phyloP scores from a whole-genome alignment of 30 jellyfish, hydroid and myxozoan species.

The Aurelia sp. region DNA sequence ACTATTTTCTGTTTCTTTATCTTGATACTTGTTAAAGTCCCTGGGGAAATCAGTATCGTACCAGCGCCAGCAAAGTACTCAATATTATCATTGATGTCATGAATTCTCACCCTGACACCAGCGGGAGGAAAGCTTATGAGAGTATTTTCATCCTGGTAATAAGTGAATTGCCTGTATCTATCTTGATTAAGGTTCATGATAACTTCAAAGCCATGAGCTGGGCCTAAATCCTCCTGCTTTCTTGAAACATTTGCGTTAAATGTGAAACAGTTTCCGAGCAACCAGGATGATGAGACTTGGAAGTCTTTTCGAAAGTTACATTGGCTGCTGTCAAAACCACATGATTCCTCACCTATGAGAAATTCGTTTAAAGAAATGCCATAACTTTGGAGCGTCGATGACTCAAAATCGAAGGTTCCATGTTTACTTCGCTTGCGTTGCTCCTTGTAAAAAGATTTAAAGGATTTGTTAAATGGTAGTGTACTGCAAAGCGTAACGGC shows the following conservation, averaged over 20 bases:
- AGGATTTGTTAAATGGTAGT: not conserved
- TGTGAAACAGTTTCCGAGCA: not conserved
- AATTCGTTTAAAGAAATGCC: not conserved
- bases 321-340: not conserved
- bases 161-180: not conserved
- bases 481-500: constrained; percentile 4
- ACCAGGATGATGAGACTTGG: not conserved
- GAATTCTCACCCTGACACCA: not conserved
- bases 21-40: not conserved
- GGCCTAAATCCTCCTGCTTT: not conserved
- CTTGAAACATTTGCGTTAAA: not conserved
- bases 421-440: too few species aligned
- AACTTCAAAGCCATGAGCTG: not conserved
- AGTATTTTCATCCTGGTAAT: too few species aligned
- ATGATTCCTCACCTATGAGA: not conserved
- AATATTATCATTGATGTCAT: not conserved
- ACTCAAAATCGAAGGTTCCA: too few species aligned
- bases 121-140: not conserved
- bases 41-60: not conserved
- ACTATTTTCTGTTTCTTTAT: not conserved
- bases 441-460: too few species aligned
- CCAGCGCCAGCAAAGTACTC: not conserved
- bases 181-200: not conserved
- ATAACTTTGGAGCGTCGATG: not conserved
- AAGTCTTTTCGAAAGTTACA: not conserved